phyloP scores from a whole-genome alignment of 2,797 vertebrate genomes.

The Crax fasciolata region DNA sequence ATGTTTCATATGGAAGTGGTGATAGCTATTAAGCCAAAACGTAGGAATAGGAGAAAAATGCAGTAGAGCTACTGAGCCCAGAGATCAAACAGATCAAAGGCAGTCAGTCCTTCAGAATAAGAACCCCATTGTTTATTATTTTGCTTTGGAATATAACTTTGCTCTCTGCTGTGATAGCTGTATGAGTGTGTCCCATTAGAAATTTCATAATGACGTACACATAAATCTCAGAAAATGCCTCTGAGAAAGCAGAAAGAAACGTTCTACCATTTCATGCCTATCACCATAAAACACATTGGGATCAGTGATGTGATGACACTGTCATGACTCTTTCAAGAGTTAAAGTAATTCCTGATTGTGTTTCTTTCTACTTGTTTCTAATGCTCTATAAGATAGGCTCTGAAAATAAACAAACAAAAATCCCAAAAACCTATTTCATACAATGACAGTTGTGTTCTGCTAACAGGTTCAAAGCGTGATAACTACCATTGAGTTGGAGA shows the following conservation, averaged over 20 bases:
- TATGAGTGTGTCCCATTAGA: not conserved
- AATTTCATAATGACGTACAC: not conserved
- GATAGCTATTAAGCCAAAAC: conserved; percentile 9
- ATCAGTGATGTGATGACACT: not conserved
- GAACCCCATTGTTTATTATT: not conserved
- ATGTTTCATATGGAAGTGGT: not conserved
- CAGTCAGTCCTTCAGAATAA: not conserved
- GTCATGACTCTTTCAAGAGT: not conserved
- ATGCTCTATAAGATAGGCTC: not conserved
- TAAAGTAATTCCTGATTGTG: not conserved
- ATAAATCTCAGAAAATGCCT: not conserved
- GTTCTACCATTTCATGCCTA: not conserved
- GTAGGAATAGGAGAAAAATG: not conserved
- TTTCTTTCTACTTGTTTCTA: not conserved
- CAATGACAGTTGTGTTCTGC: not conserved
- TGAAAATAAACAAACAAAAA: not conserved
- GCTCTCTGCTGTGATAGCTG: not conserved
- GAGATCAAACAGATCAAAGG: conserved; percentile 23
- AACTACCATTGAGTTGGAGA: not conserved
- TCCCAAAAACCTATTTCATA: not conserved
- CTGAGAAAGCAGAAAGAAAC: not conserved
- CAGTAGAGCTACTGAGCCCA: not conserved
- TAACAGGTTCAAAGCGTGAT: not conserved
- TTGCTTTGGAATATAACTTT: not conserved
- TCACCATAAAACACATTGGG: not conserved